Conservation (phyloP, 2,888 invertebrate species). For the Xiphydria camelus region DNA sequence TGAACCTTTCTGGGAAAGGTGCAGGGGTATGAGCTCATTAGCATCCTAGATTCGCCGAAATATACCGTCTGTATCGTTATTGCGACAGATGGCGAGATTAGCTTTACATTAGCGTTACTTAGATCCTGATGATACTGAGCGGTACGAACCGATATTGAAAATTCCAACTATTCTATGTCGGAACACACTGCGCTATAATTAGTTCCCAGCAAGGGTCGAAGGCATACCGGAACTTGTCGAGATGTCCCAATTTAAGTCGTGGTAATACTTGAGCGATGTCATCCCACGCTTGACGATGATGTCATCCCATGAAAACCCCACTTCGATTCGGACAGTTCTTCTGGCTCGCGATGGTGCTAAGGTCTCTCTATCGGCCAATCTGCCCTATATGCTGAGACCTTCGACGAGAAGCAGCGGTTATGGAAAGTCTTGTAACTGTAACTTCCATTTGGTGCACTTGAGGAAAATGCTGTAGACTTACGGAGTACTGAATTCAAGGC, state of each 20-base stretch:
- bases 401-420: constrained; percentile 83
- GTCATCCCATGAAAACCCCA: constrained; percentile 80
- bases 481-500: constrained; percentile 79
- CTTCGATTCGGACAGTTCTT: constrained; percentile 73
- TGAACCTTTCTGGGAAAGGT: no score
- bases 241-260: constrained; percentile 90
- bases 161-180: no score
- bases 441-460: constrained; percentile 78
- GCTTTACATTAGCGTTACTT: no score
- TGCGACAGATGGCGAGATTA: no score
- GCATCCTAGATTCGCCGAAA: no score
- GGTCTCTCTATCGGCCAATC: constrained; percentile 84
- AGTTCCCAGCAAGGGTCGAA: constrained; percentile 99
- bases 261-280: constrained; percentile 92
- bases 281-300: constrained; percentile 79
- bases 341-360: constrained; percentile 73
- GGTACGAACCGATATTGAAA: no score
- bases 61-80: no score
- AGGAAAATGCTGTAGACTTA: constrained; percentile 87
- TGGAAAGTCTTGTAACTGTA: constrained; percentile 87
- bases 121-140: no score
- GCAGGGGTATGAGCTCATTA: no score
- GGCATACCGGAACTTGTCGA: constrained; percentile 81
- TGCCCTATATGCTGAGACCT: constrained; percentile 82
- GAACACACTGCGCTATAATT: constrained; percentile 80